A percentile compares a stretch with the other conserved stretches of the same genome.
phyloP scores from a whole-genome alignment of 2,888 invertebrate genomes.

The Leuctra nigra region DNA sequence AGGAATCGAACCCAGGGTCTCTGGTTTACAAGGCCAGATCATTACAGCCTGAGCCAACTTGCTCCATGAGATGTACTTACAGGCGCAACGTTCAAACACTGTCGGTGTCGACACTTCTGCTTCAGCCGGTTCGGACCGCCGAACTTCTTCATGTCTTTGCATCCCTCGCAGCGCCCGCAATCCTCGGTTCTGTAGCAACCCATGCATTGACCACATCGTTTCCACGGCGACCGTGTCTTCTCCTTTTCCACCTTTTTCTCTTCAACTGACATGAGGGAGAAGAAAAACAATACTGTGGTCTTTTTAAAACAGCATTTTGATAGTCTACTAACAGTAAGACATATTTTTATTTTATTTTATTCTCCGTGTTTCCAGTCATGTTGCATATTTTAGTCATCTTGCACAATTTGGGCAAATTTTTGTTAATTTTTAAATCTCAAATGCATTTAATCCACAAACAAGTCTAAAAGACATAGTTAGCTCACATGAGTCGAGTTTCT shows the following conservation, averaged over 20 bases:
- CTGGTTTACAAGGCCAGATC: no score
- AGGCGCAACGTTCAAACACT: slow-evolving; percentile 33
- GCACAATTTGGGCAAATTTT: no score
- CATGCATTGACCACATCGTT: slow-evolving; percentile 67
- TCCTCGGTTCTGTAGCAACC: slow-evolving; percentile 64
- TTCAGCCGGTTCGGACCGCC: slow-evolving; percentile 44
- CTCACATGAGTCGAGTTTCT: slow-evolving; percentile 27
- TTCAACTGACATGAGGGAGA: slow-evolving; percentile 5
- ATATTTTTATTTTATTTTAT: no score
- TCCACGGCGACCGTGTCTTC: slow-evolving; percentile 39
- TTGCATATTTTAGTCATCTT: no score
- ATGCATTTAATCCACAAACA: no score
- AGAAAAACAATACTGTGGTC: not conserved
- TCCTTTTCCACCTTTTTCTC: slow-evolving; percentile 32
- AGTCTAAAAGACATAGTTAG: no score
- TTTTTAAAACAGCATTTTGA: not conserved
- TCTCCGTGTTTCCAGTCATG: no score
- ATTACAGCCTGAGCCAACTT: no score
- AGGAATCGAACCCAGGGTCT: no score
- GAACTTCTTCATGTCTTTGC: slow-evolving; percentile 49
- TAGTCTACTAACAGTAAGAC: no score
- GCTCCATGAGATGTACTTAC: no score
- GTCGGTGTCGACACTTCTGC: slow-evolving; percentile 40
- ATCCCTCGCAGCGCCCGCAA: slow-evolving; percentile 62
- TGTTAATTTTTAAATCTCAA: no score